Evolutionary conservation across 2,113 vertebrate species (phyloP).

Genomic region (Mesoclemmys tuberculata): DNA sequence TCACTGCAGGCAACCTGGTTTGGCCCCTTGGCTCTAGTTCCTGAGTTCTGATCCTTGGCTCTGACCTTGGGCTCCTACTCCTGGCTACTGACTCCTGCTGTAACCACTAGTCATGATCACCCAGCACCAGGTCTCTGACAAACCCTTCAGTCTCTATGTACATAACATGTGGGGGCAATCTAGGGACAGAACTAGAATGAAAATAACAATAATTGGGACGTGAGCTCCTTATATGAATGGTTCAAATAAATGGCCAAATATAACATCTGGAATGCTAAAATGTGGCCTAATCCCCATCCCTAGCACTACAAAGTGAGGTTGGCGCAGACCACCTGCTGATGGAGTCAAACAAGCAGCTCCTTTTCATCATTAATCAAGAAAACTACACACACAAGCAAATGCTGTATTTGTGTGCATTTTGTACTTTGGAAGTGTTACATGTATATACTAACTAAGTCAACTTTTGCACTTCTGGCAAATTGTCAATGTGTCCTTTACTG

Average conservation of each 20-base stretch:
- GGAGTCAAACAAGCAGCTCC: neutral
- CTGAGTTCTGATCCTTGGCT: too few species aligned
- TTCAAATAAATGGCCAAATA: neutral
- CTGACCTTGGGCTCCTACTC: too few species aligned
- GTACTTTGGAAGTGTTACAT: neutral
- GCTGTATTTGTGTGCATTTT: neutral
- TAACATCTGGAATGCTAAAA: neutral
- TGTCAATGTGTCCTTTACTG: neutral
- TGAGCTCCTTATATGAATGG: neutral
- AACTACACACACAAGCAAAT: neutral
- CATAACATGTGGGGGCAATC: neutral
- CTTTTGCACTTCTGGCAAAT: neutral
- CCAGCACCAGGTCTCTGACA: neutral
- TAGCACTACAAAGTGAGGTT: neutral
- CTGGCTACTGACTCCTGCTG: too few species aligned
- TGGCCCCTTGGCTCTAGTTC: too few species aligned
- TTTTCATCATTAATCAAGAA: neutral
- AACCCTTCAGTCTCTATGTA: neutral
- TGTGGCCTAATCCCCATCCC: neutral
- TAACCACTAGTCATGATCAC: neutral
- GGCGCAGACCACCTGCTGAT: neutral
- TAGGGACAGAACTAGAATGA: neutral
- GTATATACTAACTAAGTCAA: neutral
- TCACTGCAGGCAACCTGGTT: too few species aligned
- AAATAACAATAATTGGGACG: neutral